Evolutionary conservation across 2,888 invertebrate genomes (phyloP).

Genomic region (Drosophila conformis): DNA sequence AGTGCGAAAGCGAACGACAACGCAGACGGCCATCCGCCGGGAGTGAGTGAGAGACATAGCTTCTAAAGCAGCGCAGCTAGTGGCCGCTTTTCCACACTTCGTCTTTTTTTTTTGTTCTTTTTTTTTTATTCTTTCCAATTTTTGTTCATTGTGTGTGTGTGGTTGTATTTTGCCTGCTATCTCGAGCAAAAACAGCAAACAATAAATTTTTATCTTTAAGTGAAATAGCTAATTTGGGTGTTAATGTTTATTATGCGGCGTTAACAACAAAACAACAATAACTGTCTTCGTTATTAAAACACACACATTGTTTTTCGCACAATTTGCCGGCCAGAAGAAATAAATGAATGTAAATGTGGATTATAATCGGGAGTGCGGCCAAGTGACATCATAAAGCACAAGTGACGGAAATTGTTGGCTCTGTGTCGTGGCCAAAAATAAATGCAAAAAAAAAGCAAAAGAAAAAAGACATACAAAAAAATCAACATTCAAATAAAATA

Average conservation of each 20-base stretch:
- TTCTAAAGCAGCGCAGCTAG: slow-evolving; percentile 28
- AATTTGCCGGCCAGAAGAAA: slow-evolving; percentile 23
- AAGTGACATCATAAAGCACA: slow-evolving; percentile 64
- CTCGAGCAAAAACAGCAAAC: slow-evolving; percentile 14
- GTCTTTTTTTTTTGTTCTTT: slow-evolving; percentile 8
- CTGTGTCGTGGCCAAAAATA: slow-evolving; percentile 67
- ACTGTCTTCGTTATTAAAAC: slow-evolving; percentile 10
- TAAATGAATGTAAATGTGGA: not conserved
- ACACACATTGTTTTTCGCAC: slow-evolving; percentile 23
- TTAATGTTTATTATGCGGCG: slow-evolving; percentile 31
- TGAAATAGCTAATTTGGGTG: slow-evolving; percentile 34
- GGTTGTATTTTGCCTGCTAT: slow-evolving; percentile 35
- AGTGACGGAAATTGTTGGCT: slow-evolving; percentile 62
- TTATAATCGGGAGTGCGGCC: slow-evolving; percentile 20
- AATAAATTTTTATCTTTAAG: slow-evolving; percentile 46
- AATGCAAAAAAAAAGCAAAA: slow-evolving; percentile 54
- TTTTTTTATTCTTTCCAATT: slow-evolving; percentile 25
- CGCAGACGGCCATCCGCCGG: slow-evolving; percentile 44
- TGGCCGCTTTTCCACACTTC: slow-evolving; percentile 45
- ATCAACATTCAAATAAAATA: slow-evolving; percentile 28
- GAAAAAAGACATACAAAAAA: slow-evolving; percentile 22
- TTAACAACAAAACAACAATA: slow-evolving; percentile 43
- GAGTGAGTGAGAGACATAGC: slow-evolving; percentile 29
- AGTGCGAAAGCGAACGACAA: slow-evolving; percentile 70
- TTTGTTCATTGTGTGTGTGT: slow-evolving; percentile 4